Percentiles rank a stretch among this genome's conserved stretches.
phyloP scores from a whole-genome alignment of 2,113 vertebrate species.

The Pantherophis guttatus region DNA sequence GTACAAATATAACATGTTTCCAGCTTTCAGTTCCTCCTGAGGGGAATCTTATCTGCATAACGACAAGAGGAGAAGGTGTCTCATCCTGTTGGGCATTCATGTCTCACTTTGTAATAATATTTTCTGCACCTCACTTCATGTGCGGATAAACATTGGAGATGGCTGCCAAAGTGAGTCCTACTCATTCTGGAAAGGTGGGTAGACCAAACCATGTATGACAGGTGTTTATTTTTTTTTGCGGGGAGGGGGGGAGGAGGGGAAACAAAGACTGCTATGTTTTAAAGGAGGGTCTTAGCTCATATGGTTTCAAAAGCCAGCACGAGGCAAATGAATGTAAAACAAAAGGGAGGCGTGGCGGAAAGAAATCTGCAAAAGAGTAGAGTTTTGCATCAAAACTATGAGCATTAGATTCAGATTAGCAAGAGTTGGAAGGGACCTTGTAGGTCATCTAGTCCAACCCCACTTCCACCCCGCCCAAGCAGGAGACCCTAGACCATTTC shows the following conservation, averaged over 20 bases:
- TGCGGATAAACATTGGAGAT: neutral
- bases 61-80: neutral
- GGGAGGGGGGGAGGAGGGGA: neutral
- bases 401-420: neutral
- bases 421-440: no score
- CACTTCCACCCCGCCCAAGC: no score
- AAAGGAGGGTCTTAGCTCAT: neutral
- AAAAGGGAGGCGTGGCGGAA: neutral
- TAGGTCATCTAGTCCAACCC: no score
- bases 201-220: neutral
- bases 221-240: neutral
- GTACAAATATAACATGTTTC: neutral
- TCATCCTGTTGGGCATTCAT: neutral
- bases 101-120: neutral
- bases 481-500: no score
- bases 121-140: neutral
- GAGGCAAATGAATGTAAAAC: neutral
- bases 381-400: neutral
- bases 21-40: neutral
- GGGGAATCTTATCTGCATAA: neutral
- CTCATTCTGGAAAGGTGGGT: neutral
- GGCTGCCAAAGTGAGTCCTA: neutral
- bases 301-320: neutral
- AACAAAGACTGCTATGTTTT: neutral
- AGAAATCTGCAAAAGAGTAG: neutral